These are phyloP conservation scores for Lomographa bimaculata DNA, from an alignment of 2,888 invertebrate genomes.

Conservation along the genomic window DNA sequence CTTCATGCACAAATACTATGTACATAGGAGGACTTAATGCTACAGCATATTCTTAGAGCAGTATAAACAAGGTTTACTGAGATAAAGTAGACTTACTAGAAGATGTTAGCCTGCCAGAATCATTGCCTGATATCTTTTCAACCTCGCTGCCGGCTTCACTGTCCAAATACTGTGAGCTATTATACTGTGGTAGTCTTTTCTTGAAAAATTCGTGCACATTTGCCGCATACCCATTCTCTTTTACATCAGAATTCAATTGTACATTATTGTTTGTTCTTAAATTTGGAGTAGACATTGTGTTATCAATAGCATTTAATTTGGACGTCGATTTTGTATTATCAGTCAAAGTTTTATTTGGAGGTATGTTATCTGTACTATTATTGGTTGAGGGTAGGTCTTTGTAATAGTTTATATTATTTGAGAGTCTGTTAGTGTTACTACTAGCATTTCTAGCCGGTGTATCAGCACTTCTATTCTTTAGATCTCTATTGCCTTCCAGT, in stretches of 20 bases:
- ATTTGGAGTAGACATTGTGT: background rate
- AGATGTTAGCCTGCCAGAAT: slow-evolving; percentile 53
- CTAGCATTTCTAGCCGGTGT: background rate
- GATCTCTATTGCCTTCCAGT: slow-evolving; percentile 1
- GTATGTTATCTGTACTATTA: too few species aligned
- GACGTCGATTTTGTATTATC: background rate
- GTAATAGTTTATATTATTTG: too few species aligned
- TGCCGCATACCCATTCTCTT: slow-evolving; percentile 11
- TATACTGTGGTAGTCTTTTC: slow-evolving; percentile 45
- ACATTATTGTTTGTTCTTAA: background rate
- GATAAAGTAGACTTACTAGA: slow-evolving; percentile 66
- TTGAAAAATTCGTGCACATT: slow-evolving; percentile 51
- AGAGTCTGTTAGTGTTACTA: background rate
- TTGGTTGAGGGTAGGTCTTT: background rate
- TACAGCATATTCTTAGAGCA: too few species aligned
- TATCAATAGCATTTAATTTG: background rate
- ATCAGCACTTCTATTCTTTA: slow-evolving; percentile 2
- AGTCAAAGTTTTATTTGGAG: slow-evolving; percentile 1
- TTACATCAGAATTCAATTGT: background rate
- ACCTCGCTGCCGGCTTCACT: background rate
- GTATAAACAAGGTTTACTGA: too few species aligned
- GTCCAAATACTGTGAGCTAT: slow-evolving; percentile 24
- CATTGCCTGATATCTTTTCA: slow-evolving; percentile 37
- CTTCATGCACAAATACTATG: too few species aligned
- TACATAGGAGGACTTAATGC: too few species aligned